These are phyloP conservation scores for Pyralis farinalis DNA, from an alignment of 2,888 invertebrate genomes.

Conservation along the genomic window DNA sequence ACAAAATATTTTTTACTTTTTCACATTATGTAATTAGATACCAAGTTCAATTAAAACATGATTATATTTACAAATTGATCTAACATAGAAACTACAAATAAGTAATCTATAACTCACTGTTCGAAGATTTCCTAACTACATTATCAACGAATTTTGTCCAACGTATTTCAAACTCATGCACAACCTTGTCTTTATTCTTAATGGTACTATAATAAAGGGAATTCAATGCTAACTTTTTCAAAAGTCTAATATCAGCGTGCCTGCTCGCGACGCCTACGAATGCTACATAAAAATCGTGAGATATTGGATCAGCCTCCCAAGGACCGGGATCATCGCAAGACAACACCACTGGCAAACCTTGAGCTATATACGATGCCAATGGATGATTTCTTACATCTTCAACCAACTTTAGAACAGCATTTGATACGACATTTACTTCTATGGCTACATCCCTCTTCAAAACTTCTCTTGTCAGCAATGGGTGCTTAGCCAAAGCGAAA, in stretches of 20 bases:
- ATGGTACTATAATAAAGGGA: slow-evolving; percentile 86
- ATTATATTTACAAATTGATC: no score
- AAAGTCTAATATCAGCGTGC: slow-evolving; percentile 84
- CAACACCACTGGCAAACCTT: slow-evolving; percentile 86
- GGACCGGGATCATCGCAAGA: slow-evolving; percentile 90
- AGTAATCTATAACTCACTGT: no score
- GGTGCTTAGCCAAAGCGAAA: slow-evolving; percentile 87
- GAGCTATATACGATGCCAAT: slow-evolving; percentile 82
- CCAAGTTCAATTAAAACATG: no score
- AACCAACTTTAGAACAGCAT: slow-evolving; percentile 86
- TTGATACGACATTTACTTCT: slow-evolving; percentile 90
- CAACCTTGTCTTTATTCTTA: slow-evolving; percentile 52
- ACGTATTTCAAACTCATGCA: slow-evolving; percentile 58
- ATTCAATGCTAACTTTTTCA: slow-evolving; percentile 88
- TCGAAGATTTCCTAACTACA: not conserved
- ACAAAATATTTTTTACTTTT: no score
- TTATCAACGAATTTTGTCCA: slow-evolving; percentile 61
- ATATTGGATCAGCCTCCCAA: slow-evolving; percentile 87
- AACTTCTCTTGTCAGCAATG: slow-evolving; percentile 81
- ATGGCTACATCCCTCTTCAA: slow-evolving; percentile 83
- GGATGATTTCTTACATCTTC: slow-evolving; percentile 90
- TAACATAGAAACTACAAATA: no score
- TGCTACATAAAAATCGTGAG: slow-evolving; percentile 87
- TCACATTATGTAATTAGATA: no score
- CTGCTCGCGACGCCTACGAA: slow-evolving; percentile 88